Percentiles rank a stretch among this genome's conserved stretches.
phyloP scores from a whole-genome alignment of 2,113 vertebrate genomes.

The Pangasianodon gigas region DNA sequence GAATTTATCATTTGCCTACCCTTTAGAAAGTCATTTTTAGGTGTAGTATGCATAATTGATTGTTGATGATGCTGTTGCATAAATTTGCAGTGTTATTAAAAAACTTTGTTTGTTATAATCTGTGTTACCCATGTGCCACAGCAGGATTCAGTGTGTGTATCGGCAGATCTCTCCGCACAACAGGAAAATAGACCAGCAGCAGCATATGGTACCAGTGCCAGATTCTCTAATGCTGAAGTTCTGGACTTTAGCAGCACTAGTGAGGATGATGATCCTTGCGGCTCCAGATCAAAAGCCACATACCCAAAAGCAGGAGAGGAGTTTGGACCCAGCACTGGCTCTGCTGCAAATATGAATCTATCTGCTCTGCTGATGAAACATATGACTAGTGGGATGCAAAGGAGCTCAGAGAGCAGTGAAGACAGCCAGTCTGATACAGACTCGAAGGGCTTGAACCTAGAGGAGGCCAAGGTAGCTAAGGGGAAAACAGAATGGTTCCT shows the following conservation, averaged over 20 bases:
- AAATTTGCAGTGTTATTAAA: not conserved
- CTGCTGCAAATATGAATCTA: conserved; percentile 68
- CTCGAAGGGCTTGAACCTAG: not conserved
- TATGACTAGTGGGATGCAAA: conserved; percentile 43
- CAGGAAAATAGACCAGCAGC: conserved; percentile 7
- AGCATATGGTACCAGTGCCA: not conserved
- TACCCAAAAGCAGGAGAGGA: conserved; percentile 68
- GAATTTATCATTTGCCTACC: not conserved
- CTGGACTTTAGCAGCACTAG: conserved; percentile 81
- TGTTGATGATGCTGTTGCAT: not conserved
- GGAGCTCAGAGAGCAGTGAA: conserved; percentile 40
- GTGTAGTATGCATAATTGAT: not conserved
- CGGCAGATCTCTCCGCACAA: not conserved
- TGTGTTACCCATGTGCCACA: not conserved
- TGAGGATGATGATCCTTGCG: conserved; percentile 75
- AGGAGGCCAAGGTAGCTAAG: conserved; percentile 32
- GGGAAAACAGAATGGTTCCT: conserved; percentile 27
- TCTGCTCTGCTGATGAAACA: conserved; percentile 77
- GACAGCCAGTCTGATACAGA: conserved; percentile 35
- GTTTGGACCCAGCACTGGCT: not conserved
- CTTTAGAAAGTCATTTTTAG: not conserved
- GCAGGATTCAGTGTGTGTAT: conserved; percentile 27
- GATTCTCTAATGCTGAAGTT: conserved; percentile 51
- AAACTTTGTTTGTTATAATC: not conserved
- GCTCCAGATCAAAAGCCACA: conserved; percentile 55